phyloP scores from a whole-genome alignment of 2,797 vertebrate genomes.

The Oreonectes daqikongensis region DNA sequence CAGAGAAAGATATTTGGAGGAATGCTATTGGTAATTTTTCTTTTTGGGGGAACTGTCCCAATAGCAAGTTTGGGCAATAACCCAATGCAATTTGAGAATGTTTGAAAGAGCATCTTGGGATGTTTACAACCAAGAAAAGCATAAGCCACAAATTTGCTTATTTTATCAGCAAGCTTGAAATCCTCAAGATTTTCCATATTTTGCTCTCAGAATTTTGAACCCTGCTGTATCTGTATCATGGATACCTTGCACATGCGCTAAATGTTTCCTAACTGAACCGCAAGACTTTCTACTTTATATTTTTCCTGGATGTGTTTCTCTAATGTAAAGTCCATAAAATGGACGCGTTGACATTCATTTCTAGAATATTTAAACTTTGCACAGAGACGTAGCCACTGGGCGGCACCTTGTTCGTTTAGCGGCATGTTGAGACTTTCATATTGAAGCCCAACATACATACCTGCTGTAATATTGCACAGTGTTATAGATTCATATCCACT shows the following conservation, averaged over 20 bases:
- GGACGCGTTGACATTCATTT: constrained; percentile 6
- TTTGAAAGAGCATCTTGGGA: no score
- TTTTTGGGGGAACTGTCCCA: no score
- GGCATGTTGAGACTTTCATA: constrained; percentile 14
- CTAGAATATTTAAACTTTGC: constrained; percentile 40
- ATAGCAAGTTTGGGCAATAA: no score
- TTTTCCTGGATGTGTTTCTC: not conserved
- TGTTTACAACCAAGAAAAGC: no score
- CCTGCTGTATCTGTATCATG: not conserved
- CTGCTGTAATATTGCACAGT: constrained; percentile 37
- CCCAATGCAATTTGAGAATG: no score
- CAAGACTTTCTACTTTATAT: not conserved
- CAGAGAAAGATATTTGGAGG: no score
- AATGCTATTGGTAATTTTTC: no score
- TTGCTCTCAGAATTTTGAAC: not conserved
- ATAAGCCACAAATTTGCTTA: no score
- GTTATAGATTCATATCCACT: constrained; percentile 35
- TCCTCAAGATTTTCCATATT: not conserved
- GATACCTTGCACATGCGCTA: not conserved
- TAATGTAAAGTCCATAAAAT: constrained; percentile 15
- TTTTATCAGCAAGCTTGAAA: no score
- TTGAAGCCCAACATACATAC: constrained; percentile 23
- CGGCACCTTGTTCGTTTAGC: not conserved
- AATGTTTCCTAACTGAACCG: constrained; percentile 1
- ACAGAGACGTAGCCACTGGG: constrained; percentile 14